Conservation (phyloP, 2,797 vertebrate genomes). For the Ctenosaura bakeri region DNA sequence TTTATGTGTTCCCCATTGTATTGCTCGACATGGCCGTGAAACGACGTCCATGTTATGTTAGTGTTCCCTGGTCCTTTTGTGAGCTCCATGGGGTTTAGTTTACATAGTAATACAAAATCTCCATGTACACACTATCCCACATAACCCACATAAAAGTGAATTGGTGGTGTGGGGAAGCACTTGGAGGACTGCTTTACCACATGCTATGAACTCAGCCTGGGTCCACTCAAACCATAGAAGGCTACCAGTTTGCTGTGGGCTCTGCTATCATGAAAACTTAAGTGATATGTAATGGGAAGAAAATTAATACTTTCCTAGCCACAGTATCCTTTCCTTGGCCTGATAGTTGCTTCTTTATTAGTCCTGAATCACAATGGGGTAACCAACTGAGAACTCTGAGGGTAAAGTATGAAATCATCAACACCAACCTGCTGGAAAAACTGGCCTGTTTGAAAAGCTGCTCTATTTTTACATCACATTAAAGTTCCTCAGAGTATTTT, state of each 20-base stretch:
- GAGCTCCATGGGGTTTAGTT: background rate
- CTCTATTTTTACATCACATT: conserved; percentile 64
- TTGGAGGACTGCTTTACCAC: background rate
- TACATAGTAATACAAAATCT: background rate
- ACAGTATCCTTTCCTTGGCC: conserved; percentile 47
- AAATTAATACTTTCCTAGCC: conserved; percentile 55
- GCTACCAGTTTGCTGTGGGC: conserved; percentile 50
- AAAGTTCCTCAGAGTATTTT: conserved; percentile 63
- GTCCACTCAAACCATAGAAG: conserved; percentile 12
- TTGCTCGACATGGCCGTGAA: conserved; percentile 4
- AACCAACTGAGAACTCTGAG: conserved; percentile 53
- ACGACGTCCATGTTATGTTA: background rate
- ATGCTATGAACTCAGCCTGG: background rate
- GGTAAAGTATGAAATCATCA: conserved; percentile 39
- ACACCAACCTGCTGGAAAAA: conserved; percentile 44
- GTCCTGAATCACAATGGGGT: conserved; percentile 3
- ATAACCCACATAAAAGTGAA: conserved; percentile 16
- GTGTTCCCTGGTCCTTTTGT: conserved; percentile 4
- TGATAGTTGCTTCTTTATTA: conserved; percentile 39
- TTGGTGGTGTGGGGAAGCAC: background rate
- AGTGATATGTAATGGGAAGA: conserved; percentile 57
- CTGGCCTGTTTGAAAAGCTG: conserved; percentile 63
- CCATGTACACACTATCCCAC: conserved; percentile 24
- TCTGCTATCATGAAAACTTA: background rate
- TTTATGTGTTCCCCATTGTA: background rate